phyloP scores from a whole-genome alignment of 2,113 vertebrate genomes.

The Platysternon megacephalum region DNA sequence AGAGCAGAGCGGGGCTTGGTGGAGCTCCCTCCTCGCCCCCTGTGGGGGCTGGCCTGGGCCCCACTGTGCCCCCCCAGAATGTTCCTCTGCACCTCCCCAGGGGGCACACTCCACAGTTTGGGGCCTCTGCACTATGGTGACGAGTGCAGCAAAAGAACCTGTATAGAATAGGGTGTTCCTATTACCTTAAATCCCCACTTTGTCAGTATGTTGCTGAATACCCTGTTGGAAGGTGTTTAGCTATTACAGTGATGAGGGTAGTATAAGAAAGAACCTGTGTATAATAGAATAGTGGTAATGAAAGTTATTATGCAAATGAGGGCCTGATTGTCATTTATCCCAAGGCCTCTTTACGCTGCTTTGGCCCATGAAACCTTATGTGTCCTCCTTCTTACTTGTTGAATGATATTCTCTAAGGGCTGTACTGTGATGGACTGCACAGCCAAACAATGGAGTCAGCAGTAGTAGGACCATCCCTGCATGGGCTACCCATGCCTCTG shows the following conservation, averaged over 20 bases:
- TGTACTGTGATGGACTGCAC: not conserved
- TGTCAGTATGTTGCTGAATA: not conserved
- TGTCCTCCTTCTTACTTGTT: not conserved
- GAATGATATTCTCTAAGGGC: not conserved
- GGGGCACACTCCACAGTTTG: no score
- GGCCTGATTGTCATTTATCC: not conserved
- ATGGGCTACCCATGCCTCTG: not conserved
- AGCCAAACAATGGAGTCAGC: not conserved
- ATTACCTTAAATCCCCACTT: not conserved
- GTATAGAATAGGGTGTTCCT: not conserved
- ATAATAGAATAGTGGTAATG: not conserved
- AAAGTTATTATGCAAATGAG: not conserved
- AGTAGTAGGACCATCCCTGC: not conserved
- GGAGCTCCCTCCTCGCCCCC: no score
- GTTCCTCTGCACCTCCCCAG: no score
- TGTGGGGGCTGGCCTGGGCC: no score
- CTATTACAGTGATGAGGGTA: not conserved
- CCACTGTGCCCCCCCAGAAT: no score
- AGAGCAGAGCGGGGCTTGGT: no score
- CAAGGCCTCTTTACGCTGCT: not conserved
- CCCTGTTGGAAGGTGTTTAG: not conserved
- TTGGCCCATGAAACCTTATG: not conserved
- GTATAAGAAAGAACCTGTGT: not conserved
- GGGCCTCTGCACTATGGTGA: not conserved
- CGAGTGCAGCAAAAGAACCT: not conserved